Evolutionary conservation across 2,797 vertebrate species (phyloP).

Genomic region (Rhinella marina): DNA sequence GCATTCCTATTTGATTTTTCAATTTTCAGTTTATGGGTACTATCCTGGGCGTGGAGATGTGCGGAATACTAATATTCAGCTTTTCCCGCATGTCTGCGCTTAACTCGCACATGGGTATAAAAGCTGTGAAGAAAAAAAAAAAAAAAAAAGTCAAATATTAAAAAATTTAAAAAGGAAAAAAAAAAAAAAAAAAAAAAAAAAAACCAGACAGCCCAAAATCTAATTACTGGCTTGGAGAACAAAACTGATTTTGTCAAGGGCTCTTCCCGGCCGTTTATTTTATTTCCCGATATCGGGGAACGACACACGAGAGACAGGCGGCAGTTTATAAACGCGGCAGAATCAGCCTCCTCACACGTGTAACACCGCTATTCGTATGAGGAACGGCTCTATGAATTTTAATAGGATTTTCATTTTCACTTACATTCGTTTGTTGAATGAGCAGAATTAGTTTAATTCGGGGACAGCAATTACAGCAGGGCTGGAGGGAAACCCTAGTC

Average conservation of each 20-base stretch:
- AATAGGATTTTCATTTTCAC: neutral
- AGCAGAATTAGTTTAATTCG: neutral
- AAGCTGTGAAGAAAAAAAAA: neutral
- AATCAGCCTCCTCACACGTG: neutral
- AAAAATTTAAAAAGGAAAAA: too few relatives aligned
- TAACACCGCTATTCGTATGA: neutral
- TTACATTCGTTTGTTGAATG: neutral
- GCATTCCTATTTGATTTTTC: conserved; percentile 59
- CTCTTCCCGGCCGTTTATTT: neutral
- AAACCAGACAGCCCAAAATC: neutral
- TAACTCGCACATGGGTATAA: conserved; percentile 4
- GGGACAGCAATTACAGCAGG: neutral
- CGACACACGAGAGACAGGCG: neutral
- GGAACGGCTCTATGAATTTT: neutral
- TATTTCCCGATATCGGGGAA: neutral
- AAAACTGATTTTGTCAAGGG: conserved; percentile 28
- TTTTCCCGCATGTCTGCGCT: neutral
- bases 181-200: neutral
- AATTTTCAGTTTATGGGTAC: conserved; percentile 55
- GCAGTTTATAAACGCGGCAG: neutral
- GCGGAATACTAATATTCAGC: neutral
- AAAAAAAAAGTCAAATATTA: neutral
- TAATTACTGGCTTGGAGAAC: conserved; percentile 44
- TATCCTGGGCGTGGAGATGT: conserved; percentile 51
- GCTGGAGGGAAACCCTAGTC: neutral